phyloP scores from a whole-genome alignment of 2,113 vertebrate species.

The Dromiciops gliroides region DNA sequence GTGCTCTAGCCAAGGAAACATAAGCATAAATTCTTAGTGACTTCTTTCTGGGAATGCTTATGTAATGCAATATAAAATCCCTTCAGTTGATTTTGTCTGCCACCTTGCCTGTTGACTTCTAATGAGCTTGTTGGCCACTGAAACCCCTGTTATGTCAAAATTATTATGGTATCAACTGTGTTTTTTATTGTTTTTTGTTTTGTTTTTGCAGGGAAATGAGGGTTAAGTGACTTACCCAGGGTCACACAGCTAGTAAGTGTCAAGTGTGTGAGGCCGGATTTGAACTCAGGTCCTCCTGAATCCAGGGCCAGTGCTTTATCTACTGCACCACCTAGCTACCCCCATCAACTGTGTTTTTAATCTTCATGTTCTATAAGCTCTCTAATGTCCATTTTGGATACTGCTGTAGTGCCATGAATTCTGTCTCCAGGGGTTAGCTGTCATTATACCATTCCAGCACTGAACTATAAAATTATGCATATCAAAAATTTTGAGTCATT shows the following conservation, averaged over 20 bases:
- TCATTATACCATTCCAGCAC: not conserved
- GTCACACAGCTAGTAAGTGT: too few relatives aligned
- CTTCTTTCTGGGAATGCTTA: not conserved
- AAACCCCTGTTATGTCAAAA: too few relatives aligned
- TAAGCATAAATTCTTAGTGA: not conserved
- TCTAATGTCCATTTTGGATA: not conserved
- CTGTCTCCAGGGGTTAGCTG: not conserved
- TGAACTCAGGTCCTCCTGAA: too few relatives aligned
- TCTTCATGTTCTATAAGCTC: not conserved
- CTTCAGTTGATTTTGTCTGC: not conserved
- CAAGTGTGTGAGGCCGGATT: too few relatives aligned
- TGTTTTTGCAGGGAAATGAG: too few relatives aligned
- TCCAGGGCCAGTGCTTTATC: too few relatives aligned
- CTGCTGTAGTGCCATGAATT: not conserved
- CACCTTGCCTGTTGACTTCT: not conserved
- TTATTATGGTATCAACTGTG: too few relatives aligned
- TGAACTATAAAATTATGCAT: not conserved
- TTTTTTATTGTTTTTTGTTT: too few relatives aligned
- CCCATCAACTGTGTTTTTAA: too few relatives aligned
- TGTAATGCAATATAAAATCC: not conserved
- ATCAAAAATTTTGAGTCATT: not conserved
- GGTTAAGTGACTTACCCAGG: too few relatives aligned
- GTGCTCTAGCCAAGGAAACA: not conserved
- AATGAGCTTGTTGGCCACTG: not conserved
- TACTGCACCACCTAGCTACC: too few relatives aligned